A percentile compares a stretch with the other conserved stretches of the same genome.
Evolutionary conservation across 2,888 invertebrate species (phyloP).

Genomic region (Pomacea canaliculata): DNA sequence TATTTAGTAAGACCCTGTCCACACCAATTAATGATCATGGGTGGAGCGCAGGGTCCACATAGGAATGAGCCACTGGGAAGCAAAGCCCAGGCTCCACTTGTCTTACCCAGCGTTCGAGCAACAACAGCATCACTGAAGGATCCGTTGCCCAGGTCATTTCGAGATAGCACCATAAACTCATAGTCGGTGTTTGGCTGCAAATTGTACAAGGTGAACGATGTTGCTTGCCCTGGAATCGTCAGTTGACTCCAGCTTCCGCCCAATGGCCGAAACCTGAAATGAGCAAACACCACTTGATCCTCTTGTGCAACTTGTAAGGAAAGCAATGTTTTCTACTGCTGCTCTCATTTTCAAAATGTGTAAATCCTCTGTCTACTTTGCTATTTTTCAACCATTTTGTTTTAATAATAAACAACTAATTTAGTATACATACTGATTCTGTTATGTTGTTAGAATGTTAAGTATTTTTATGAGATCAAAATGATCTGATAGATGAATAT

Average conservation of each 20-base stretch:
- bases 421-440: no score
- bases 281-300: not conserved
- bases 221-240: constrained; percentile 89
- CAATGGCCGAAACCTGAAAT: constrained; percentile 45
- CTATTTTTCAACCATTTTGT: no score
- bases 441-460: no score
- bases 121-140: constrained; percentile 95
- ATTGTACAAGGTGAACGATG: constrained; percentile 90
- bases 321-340: not conserved
- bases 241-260: constrained; percentile 86
- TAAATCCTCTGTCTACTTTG: no score
- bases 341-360: not conserved
- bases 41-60: not conserved
- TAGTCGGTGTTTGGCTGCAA: constrained; percentile 91
- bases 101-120: constrained; percentile 86
- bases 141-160: constrained; percentile 94
- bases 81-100: not conserved
- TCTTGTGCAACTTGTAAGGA: not conserved
- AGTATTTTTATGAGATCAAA: no score
- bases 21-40: not conserved
- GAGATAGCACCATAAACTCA: constrained; percentile 95
- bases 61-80: not conserved
- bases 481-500: no score
- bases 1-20: no score
- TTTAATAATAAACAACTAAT: no score